phyloP scores from a whole-genome alignment of 1,140 invertebrate species.

The Coptotermes formosanus region DNA sequence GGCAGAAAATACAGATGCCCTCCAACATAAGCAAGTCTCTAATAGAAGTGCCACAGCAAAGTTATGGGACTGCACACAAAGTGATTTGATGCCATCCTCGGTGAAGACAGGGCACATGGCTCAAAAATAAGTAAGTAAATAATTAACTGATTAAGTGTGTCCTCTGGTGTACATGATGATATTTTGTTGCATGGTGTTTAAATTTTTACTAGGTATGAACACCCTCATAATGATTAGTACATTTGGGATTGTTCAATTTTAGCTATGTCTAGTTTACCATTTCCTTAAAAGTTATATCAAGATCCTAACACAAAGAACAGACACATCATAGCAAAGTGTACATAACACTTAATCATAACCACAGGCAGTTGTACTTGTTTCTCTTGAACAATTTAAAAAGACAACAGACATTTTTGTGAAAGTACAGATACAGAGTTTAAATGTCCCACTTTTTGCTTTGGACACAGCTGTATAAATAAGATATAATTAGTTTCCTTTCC shows the following conservation, averaged over 20 bases:
- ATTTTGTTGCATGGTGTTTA: too few species aligned
- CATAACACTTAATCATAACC: not conserved
- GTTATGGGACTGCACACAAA: too few species aligned
- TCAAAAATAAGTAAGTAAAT: too few species aligned
- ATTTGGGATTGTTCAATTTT: not conserved
- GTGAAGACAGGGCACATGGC: too few species aligned
- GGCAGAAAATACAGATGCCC: too few species aligned
- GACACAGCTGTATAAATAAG: not conserved
- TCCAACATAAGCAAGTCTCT: too few species aligned
- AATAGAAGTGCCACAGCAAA: too few species aligned
- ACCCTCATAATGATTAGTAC: not conserved
- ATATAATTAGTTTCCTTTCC: not conserved
- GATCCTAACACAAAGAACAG: not conserved
- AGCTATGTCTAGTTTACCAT: not conserved
- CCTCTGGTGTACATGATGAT: too few species aligned
- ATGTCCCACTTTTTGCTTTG: not conserved
- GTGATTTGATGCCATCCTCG: too few species aligned
- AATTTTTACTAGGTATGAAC: too few species aligned
- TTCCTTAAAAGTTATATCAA: not conserved
- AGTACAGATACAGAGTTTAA: not conserved
- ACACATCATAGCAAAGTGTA: not conserved
- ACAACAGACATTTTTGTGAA: not conserved
- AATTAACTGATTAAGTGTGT: too few species aligned
- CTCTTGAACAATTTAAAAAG: too few species aligned
- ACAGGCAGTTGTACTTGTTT: not conserved